phyloP scores from a whole-genome alignment of 2,113 vertebrate species.

The Odocoileus virginianus region DNA sequence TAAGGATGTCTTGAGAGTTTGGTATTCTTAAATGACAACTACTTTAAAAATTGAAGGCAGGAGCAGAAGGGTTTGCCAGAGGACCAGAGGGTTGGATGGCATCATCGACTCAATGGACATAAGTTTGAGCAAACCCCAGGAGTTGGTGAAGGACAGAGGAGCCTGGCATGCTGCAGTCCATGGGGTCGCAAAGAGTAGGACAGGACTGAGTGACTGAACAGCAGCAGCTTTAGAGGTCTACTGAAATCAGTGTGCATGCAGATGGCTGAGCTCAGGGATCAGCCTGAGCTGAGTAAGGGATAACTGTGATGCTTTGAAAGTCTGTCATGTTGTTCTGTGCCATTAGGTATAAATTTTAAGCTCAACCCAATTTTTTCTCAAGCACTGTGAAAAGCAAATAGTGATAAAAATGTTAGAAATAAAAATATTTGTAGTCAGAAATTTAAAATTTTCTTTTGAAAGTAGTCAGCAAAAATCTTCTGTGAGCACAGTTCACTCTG shows the following conservation, averaged over 20 bases:
- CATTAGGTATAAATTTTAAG: neutral
- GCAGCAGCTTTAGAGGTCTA: neutral
- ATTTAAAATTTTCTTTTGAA: neutral
- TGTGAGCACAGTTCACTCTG: neutral
- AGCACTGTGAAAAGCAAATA: neutral
- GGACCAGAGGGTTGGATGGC: too few relatives aligned
- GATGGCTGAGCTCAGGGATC: neutral
- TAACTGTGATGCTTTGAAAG: neutral
- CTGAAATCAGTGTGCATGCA: rapidly evolving
- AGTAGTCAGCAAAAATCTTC: neutral
- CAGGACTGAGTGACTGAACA: too few relatives aligned
- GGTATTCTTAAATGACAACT: rapidly evolving
- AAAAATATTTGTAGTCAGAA: neutral
- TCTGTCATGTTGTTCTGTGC: rapidly evolving
- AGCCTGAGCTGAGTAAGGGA: too few relatives aligned
- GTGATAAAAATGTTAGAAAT: neutral
- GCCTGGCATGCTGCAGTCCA: too few relatives aligned
- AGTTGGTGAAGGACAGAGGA: too few relatives aligned
- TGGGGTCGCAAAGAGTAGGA: too few relatives aligned
- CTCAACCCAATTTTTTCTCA: neutral
- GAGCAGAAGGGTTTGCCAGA: too few relatives aligned
- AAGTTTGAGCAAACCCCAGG: too few relatives aligned
- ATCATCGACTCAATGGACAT: too few relatives aligned
- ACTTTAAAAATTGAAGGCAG: too few relatives aligned
- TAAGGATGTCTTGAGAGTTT: rapidly evolving